Evolutionary conservation across 2,797 vertebrate genomes (phyloP).

Genomic region (Epinephelus malabaricus): DNA sequence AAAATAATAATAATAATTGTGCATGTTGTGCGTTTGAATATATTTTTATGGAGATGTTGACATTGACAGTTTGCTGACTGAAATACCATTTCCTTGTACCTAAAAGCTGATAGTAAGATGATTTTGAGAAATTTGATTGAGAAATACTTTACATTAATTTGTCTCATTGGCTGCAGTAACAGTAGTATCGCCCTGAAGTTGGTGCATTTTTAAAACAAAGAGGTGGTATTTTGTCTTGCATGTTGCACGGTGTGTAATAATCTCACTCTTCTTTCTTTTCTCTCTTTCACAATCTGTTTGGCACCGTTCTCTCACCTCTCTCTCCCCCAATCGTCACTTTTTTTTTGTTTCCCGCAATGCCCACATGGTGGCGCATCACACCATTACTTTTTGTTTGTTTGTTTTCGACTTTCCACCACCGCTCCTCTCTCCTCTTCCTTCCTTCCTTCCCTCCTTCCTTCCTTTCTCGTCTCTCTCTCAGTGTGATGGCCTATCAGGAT

Average conservation of each 20-base stretch:
- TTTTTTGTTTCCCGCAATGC: conserved; percentile 66
- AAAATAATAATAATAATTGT: conserved; percentile 42
- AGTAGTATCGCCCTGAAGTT: conserved; percentile 60
- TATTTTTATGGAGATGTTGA: conserved; percentile 47
- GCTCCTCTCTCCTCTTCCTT: conserved; percentile 40
- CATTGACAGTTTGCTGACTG: conserved; percentile 60
- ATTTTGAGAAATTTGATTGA: background rate
- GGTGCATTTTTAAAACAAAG: conserved; percentile 64
- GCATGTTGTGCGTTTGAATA: conserved; percentile 76
- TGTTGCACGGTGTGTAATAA: conserved; percentile 88
- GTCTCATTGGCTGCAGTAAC: conserved; percentile 20
- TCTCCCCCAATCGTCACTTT: conserved; percentile 52
- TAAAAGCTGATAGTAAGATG: conserved; percentile 10
- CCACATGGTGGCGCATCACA: conserved; percentile 82
- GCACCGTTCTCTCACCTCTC: conserved; percentile 62
- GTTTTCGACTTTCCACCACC: conserved; percentile 55
- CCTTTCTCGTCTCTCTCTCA: conserved; percentile 81
- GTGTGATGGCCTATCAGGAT: conserved; percentile 99
- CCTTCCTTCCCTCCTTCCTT: background rate
- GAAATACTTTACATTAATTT: conserved; percentile 10
- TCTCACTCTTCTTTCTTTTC: conserved; percentile 76
- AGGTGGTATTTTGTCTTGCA: conserved; percentile 86
- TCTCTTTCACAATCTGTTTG: conserved; percentile 76
- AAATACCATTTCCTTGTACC: conserved; percentile 84
- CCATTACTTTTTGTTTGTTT: conserved; percentile 52